Evolutionary conservation across 30 jellyfish, hydroid and myxozoan genomes (phyloP), one percentile per base, ranked within the genome.

Genomic region (Mastigias papua): DNA sequence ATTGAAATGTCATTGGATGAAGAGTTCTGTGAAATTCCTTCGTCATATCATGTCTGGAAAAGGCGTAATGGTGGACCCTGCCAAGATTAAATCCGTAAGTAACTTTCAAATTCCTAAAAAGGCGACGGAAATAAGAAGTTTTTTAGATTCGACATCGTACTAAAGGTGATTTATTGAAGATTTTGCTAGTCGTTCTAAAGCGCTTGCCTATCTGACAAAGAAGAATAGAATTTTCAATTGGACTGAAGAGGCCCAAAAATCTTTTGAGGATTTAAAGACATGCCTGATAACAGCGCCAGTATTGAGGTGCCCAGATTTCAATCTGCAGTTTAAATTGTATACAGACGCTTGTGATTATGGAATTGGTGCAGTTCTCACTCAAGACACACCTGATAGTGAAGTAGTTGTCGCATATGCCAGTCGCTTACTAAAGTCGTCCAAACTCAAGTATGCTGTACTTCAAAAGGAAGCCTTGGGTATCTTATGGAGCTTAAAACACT

Each of bases 271-370:
- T 15, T 33, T 87, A 6, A 76, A 87, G 34, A 21, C 30, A 19
- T 37, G 86, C 22, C 51, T 87, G 79, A 27, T 50, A 3, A 22
- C 92, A 19, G 78, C 91, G 57, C 91, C 96, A 11, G 78, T 87
- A 4, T 69, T 75, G 33, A 29, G 87, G 76, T 78, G 78, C 49
- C 96, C 86, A 11, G 86, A 76, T 29, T 87, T 77, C 58, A n/a
- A 48, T 3, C 27, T 49, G n/a, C 86, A 62, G 42, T 87, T 76
- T 49, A 48, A 78, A 51, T 42, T 42, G 54, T 23, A 88, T 35
- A 88, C 96, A 49, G 89, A 88, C 54, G 87, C 92, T 19, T 69
- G 90, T 35, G 83, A 60, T 31, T 64, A 86, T 78, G 92, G 92
- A 33, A 46, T 88, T 34, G 91, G 96, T 19, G 71, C 82, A 68